Conservation (phyloP, 92 coral and sea anemone species). For the Umimayanthus kanabou region DNA sequence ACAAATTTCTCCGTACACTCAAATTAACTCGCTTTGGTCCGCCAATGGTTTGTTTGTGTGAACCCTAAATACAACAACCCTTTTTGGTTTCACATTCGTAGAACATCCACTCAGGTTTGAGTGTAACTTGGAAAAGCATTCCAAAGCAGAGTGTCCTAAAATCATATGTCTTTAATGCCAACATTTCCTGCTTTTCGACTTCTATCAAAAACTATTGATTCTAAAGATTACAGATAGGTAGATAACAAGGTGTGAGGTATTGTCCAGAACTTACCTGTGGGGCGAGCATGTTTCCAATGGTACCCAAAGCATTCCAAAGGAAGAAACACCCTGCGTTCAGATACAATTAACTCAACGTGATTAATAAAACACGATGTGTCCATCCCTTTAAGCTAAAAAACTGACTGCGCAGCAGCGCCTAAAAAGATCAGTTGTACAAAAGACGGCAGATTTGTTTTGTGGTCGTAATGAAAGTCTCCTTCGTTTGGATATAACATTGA, state of each 20-base stretch:
- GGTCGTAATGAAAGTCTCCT: not conserved
- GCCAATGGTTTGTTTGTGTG: not conserved
- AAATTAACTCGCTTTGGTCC: not conserved
- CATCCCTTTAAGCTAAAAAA: not conserved
- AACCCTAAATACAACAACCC: not conserved
- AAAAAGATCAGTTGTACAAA: not conserved
- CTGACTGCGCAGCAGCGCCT: not conserved
- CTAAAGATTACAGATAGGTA: not conserved
- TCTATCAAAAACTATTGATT: conserved; percentile 3
- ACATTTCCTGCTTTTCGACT: not conserved
- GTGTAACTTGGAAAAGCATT: not conserved
- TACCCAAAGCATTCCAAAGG: conserved; percentile 34
- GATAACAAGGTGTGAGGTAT: not conserved
- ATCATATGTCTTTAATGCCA: not conserved
- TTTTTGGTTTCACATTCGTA: not conserved
- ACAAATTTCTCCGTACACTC: not conserved
- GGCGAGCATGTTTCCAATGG: conserved; percentile 10
- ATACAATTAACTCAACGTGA: not conserved
- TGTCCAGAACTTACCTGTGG: conserved; percentile 31
- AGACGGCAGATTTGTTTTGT: not conserved
- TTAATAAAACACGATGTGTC: not conserved
- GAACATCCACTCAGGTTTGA: not conserved
- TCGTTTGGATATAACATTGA: not conserved
- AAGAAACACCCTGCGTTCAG: not conserved
- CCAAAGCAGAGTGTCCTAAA: not conserved